A percentile compares a stretch with the other conserved stretches of the same genome.
Evolutionary conservation across 2,888 invertebrate genomes (phyloP).

Genomic region (Chymomyza amoena): DNA sequence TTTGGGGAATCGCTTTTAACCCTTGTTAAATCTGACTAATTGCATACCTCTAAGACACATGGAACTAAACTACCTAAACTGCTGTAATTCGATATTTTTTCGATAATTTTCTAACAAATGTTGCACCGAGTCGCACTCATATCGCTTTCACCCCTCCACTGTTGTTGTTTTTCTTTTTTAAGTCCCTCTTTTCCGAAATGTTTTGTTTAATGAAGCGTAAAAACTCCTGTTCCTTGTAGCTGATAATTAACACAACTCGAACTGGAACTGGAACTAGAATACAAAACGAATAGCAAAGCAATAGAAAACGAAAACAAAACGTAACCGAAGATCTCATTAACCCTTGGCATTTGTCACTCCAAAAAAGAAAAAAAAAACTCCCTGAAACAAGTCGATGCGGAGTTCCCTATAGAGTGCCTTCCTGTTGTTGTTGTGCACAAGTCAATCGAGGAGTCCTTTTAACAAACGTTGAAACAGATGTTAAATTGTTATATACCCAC

Average conservation of each 20-base stretch:
- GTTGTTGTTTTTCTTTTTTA: background rate
- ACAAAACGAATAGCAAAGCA: background rate
- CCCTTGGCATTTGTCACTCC: constrained; percentile 68
- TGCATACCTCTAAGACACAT: constrained; percentile 19
- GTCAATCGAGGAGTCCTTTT: constrained; percentile 70
- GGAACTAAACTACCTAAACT: background rate
- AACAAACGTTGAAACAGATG: constrained; percentile 64
- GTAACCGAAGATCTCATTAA: constrained; percentile 55
- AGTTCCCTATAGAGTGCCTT: constrained; percentile 1
- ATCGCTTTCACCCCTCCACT: background rate
- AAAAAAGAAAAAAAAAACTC: constrained; percentile 10
- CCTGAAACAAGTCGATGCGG: constrained; percentile 23
- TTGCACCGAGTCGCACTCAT: background rate
- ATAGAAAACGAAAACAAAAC: background rate
- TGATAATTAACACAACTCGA: constrained; percentile 63
- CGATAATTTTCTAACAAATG: background rate
- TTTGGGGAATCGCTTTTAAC: background rate
- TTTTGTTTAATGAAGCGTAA: constrained; percentile 62
- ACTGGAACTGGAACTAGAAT: constrained; percentile 23
- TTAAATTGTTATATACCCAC: constrained; percentile 55
- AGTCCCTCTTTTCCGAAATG: background rate
- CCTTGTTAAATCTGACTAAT: constrained; percentile 44
- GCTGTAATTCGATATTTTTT: background rate
- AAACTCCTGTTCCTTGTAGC: constrained; percentile 51
- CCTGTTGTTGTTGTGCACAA: constrained; percentile 33